Percentiles rank a stretch among this genome's conserved stretches.
Evolutionary conservation across 2,797 vertebrate genomes (phyloP).

Genomic region (Novumbra hubbsi): DNA sequence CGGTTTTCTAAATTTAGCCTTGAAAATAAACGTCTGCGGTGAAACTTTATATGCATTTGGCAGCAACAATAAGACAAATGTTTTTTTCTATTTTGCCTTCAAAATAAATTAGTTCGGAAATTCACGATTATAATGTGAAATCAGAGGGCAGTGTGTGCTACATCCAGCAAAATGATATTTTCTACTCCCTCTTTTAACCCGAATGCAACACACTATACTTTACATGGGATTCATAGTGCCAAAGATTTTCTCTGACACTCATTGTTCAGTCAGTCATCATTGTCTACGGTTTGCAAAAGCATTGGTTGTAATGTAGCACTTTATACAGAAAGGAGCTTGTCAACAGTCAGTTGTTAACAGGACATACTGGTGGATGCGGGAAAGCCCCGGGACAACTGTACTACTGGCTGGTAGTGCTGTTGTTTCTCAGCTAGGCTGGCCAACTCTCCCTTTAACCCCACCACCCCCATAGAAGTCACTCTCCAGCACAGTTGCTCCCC

Average conservation of each 20-base stretch:
- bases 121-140: too few species aligned
- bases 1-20: too few species aligned
- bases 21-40: too few species aligned
- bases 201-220: too few species aligned
- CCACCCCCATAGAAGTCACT: background rate
- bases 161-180: too few species aligned
- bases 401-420: background rate
- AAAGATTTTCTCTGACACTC: background rate
- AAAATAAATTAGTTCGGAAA: too few species aligned
- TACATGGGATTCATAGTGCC: too few species aligned
- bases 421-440: slow-evolving; percentile 14
- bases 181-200: too few species aligned
- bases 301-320: background rate
- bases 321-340: background rate
- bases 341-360: background rate
- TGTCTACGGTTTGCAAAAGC: background rate
- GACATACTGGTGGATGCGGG: background rate
- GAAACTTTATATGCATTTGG: too few species aligned
- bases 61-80: too few species aligned
- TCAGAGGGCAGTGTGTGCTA: too few species aligned
- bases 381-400: background rate
- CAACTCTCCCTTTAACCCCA: slow-evolving; percentile 3
- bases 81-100: too few species aligned
- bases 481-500: background rate
- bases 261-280: background rate